Evolutionary conservation across 2,888 invertebrate genomes (phyloP).

Genomic region (Entomobrya proxima): DNA sequence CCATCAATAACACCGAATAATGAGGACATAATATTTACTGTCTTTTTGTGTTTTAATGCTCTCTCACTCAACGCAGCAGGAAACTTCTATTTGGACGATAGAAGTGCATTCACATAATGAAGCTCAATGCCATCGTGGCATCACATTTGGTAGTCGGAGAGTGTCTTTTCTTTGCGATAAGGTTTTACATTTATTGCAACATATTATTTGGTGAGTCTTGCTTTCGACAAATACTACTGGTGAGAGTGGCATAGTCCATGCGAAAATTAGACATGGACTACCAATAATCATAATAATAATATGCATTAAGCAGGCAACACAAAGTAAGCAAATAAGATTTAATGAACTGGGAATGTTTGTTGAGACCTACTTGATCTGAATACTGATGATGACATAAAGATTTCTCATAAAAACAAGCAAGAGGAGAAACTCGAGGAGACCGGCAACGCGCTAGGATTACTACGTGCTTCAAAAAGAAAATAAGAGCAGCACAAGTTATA

Average conservation of each 20-base stretch:
- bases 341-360: slow-evolving; percentile 46
- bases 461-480: slow-evolving; percentile 18
- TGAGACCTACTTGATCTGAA: slow-evolving; percentile 14
- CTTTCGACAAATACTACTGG: not conserved
- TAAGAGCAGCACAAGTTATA: not conserved
- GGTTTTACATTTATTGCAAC: not conserved
- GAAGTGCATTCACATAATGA: not conserved
- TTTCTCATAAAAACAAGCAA: slow-evolving; percentile 24
- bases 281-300: not conserved
- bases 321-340: slow-evolving; percentile 44
- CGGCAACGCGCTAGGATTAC: not conserved
- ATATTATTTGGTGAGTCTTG: not conserved
- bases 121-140: not conserved
- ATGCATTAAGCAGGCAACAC: slow-evolving; percentile 19
- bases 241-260: not conserved
- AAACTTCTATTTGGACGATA: not conserved
- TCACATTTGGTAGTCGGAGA: not conserved
- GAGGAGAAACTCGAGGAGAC: not conserved
- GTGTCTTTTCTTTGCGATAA: not conserved
- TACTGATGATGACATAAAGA: slow-evolving; percentile 39
- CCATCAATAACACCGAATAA: not conserved
- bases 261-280: not conserved
- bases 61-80: not conserved
- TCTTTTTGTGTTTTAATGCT: not conserved
- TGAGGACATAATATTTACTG: not conserved